Base-by-base conservation (phyloP, 1,140 invertebrate genomes). In the Neotoxoptera formosana region DNA sequence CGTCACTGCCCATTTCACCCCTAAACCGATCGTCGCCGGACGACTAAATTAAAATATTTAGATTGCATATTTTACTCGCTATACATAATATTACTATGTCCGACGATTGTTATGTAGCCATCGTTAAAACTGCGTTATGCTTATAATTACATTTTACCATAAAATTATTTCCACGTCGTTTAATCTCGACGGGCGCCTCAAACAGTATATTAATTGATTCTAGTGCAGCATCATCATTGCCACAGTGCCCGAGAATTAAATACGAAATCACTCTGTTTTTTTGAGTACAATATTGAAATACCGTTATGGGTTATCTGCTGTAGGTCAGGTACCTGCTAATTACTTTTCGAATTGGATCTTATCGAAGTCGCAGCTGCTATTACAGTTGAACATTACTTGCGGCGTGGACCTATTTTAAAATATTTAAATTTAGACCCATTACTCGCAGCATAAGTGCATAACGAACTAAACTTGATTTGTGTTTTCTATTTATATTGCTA, bases 401-500 rank as follows among this genome's bases (percentile, higher is more conserved):
- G 21, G 51, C n/a, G 17, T 6, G 60, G 14, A 34, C 60, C 14
- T 76, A 76, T 76, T 76, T 76, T 76, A 76, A 76, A 76, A 76
- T 76, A 76, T 76, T 76, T 76, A 76, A 76, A n/a, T 76, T n/a
- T 76, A 76, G 60, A 76, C n/a, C 30, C 30, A 76, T 76, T 76
- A 76, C 60, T n/a, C 60, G 25, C 30, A 41, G 25, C 60, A 67
- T 67, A 76, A 76, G 60, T 76, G 60, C 30, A 76, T 76, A 76
- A 76, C n/a, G 30, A 76, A 76, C 60, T 4, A n/a, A n/a, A 76
- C 60, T 76, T 76, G 60, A 76, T 76, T n/a, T 76, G 17, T 76
- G 60, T 76, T 76, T 76, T 76, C 60, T 76, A 76, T 76, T 76
- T 76, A 76, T 76, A 76, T n/a, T 76, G 60, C 60, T 76, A 76